phyloP scores from a whole-genome alignment of 2,888 invertebrate genomes.

The Cephus nigrinus region DNA sequence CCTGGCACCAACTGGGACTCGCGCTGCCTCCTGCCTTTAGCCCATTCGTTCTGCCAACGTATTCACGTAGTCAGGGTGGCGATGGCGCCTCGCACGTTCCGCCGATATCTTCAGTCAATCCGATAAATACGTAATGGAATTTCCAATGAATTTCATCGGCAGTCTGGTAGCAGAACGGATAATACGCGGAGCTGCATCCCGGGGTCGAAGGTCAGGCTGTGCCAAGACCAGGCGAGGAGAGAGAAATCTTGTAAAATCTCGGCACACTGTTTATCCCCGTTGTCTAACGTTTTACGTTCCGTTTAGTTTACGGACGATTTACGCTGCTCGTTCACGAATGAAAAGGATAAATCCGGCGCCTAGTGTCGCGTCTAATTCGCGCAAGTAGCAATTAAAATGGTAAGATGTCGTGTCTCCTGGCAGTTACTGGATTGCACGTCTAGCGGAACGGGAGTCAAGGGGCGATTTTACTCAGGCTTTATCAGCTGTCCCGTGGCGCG shows the following conservation, averaged over 20 bases:
- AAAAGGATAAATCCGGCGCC: not conserved
- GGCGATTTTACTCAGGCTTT: not conserved
- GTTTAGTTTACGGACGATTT: not conserved
- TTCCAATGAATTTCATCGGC: not conserved
- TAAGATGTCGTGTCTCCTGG: constrained; percentile 40
- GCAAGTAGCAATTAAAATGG: constrained; percentile 35
- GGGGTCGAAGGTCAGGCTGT: not conserved
- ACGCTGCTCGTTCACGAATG: not conserved
- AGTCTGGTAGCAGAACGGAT: not conserved
- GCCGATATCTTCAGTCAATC: not conserved
- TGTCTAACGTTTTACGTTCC: not conserved
- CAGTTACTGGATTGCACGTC: constrained; percentile 21
- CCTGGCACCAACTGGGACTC: not conserved
- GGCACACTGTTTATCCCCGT: not conserved
- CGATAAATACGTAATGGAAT: not conserved
- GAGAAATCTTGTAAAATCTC: not conserved
- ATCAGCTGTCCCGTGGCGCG: not conserved
- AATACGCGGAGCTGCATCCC: not conserved
- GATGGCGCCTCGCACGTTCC: not conserved
- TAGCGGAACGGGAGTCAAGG: not conserved
- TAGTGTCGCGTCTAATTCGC: constrained; percentile 12
- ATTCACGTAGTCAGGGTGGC: not conserved
- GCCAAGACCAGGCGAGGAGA: not conserved
- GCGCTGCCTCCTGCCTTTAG: not conserved
- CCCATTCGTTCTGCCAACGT: not conserved